phyloP scores from a whole-genome alignment of 2,888 invertebrate species.

The Clanis bilineata region DNA sequence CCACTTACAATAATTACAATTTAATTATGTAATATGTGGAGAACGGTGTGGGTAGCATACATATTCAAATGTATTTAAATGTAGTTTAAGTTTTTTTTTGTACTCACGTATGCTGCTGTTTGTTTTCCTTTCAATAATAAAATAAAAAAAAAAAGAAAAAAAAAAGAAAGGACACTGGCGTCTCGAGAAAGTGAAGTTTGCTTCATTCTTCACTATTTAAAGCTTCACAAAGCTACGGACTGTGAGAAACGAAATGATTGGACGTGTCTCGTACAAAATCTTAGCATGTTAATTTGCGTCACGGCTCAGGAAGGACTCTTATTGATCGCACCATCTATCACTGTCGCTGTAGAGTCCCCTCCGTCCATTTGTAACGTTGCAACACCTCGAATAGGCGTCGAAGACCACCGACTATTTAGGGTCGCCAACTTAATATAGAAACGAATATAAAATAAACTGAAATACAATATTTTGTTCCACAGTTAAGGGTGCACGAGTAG shows the following conservation, averaged over 20 bases:
- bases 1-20: too few species aligned
- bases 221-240: background rate
- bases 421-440: too few species aligned
- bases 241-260: background rate
- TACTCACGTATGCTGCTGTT: too few species aligned
- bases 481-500: too few species aligned
- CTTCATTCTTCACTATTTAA: background rate
- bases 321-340: constrained; percentile 48
- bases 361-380: constrained; percentile 39
- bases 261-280: background rate
- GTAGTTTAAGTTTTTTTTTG: too few species aligned
- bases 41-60: too few species aligned
- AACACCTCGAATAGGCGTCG: constrained; percentile 17
- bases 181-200: background rate
- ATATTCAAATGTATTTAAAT: too few species aligned
- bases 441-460: too few species aligned
- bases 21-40: too few species aligned
- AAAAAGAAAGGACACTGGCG: constrained; percentile 7
- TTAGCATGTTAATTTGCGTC: constrained; percentile 12
- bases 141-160: too few species aligned
- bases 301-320: constrained; percentile 13
- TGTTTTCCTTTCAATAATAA: too few species aligned
- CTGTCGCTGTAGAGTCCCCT: constrained; percentile 42
- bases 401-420: constrained; percentile 36
- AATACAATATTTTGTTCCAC: too few species aligned